Evolutionary conservation across 2,888 invertebrate species (phyloP), one percentile per base, ranked within the genome.

Genomic region (Drosophila sordidapex): DNA sequence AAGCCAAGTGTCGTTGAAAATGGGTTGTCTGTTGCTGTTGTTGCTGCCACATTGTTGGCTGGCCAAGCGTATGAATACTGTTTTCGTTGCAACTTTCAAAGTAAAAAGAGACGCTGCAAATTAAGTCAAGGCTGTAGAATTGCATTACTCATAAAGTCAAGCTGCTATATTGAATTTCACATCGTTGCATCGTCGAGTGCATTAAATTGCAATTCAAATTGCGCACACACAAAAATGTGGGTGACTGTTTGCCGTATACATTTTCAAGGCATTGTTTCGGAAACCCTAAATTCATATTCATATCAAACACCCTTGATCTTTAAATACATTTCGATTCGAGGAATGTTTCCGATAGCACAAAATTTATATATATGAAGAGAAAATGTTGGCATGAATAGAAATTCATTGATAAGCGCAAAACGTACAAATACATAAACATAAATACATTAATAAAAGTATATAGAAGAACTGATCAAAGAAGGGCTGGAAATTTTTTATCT

Each of bases 81-180:
- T 82, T 74, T 85, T 85, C 86, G 85, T 82, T 85, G 85, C 90
- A 85, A 90, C 90, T 85, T 85, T 85, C 85, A 85, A 89, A 84
- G 85, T 73, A 89, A 84, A 76, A 81, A 81, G 85, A 87, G 79
- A 85, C 85, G 60, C 77, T 63, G 80, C 83, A 89, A 85, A 85
- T 85, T 67, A 85, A 85, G 85, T 85, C 85, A 85, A 90, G 85
- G 85, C 77, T 85, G 54, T 72, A 62, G 74, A 65, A 70, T 83
- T 74, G 72, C 70, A 78, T 83, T 89, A 84, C 84, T 84, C 84
- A 84, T 89, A 66, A 81, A 83, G 60, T 87, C 70, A 46, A 53
- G 66, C 58, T 49, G n/a, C 29, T 29, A 71, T 82, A 87, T 85
- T 75, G 64, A 69, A 73, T 84, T 84, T 71, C 84, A 73, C 18